Conservation (phyloP, 2,797 vertebrate species). For the Martes flavigula region DNA sequence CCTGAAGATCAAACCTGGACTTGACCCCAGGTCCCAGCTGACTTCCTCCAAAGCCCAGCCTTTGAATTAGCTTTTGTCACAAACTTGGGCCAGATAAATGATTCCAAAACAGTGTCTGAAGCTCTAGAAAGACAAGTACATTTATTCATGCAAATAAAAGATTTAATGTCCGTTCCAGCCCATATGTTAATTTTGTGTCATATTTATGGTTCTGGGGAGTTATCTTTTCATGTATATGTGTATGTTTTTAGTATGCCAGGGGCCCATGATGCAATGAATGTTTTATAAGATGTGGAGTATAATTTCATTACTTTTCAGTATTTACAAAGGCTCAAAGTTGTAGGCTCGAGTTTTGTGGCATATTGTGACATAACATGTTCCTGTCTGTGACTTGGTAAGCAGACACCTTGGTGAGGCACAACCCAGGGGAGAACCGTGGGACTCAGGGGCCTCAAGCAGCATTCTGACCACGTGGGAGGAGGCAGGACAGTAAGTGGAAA, state of each 20-base stretch:
- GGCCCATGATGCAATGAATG: neutral
- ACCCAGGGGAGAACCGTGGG: neutral
- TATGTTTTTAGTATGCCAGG: neutral
- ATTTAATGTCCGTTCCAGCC: neutral
- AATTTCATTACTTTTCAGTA: conserved; percentile 52
- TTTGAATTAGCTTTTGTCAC: neutral
- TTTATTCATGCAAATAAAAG: neutral
- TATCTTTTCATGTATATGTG: neutral
- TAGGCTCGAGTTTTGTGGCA: neutral
- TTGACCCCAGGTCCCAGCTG: neutral
- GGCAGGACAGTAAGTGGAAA: accelerated
- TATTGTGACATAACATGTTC: accelerated
- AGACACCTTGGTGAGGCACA: neutral
- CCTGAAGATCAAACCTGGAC: neutral
- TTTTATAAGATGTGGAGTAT: neutral
- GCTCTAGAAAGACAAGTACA: neutral
- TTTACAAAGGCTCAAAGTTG: conserved; percentile 14
- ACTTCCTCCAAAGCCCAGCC: neutral
- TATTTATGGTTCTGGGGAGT: neutral
- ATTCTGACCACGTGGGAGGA: neutral
- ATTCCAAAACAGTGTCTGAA: neutral
- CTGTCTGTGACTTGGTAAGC: neutral
- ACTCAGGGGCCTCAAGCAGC: accelerated
- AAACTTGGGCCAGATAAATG: neutral
- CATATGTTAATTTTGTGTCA: neutral